Percentiles rank a stretch among this genome's conserved stretches.
phyloP scores from a whole-genome alignment of 2,888 invertebrate genomes.

The Pinctada fucata region DNA sequence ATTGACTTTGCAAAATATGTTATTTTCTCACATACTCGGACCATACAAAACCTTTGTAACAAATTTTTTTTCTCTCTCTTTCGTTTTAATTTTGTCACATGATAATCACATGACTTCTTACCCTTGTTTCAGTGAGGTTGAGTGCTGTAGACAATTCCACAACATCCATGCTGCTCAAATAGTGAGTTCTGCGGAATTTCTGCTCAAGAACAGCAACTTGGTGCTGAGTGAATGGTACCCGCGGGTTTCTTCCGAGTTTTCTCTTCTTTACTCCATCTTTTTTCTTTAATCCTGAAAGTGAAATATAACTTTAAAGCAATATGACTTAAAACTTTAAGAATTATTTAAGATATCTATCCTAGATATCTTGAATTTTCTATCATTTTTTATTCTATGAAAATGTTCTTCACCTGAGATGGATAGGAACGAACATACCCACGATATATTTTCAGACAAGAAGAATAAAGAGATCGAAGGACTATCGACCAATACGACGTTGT shows the following conservation, averaged over 20 bases:
- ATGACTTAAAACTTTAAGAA: background rate
- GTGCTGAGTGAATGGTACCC: constrained; percentile 75
- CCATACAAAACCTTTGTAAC: too few relatives aligned
- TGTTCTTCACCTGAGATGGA: constrained; percentile 9
- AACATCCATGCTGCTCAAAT: constrained; percentile 76
- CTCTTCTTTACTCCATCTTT: constrained; percentile 73
- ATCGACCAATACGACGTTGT: too few relatives aligned
- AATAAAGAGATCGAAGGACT: too few relatives aligned
- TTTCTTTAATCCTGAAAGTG: constrained; percentile 62
- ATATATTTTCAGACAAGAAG: too few relatives aligned
- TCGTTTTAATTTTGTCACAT: too few relatives aligned
- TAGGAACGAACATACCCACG: too few relatives aligned
- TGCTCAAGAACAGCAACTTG: constrained; percentile 74
- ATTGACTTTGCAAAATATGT: too few relatives aligned
- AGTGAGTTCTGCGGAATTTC: constrained; percentile 74
- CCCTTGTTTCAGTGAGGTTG: constrained; percentile 76
- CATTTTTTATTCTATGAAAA: constrained; percentile 2
- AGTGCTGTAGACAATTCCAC: constrained; percentile 73
- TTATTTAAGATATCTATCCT: background rate
- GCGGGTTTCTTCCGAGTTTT: constrained; percentile 75
- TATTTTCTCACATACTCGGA: too few relatives aligned
- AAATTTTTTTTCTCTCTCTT: too few relatives aligned
- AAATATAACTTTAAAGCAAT: background rate
- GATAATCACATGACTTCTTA: constrained; percentile 46
- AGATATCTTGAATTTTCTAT: constrained; percentile 24